phyloP scores from a whole-genome alignment of 53 echinoderm and acorn worm species.

The Patiria pectinifera region DNA sequence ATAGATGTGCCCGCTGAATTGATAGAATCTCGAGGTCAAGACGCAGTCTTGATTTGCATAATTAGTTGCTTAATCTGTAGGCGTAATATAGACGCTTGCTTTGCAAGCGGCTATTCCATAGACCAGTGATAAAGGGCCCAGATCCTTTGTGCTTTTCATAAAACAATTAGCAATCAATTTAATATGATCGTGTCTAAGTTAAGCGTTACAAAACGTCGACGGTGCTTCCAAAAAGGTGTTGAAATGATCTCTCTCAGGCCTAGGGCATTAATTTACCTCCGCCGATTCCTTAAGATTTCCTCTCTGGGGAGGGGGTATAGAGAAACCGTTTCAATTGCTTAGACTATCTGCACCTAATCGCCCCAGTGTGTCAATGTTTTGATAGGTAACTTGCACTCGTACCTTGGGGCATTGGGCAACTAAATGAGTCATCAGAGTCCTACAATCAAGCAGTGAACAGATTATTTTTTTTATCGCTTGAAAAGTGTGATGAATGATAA shows the following conservation, averaged over 20 bases:
- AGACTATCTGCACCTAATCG: background rate
- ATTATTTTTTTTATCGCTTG: no score
- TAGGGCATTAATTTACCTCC: background rate
- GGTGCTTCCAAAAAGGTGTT: background rate
- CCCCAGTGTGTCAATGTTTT: background rate
- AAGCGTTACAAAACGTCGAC: background rate
- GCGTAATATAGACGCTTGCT: no score
- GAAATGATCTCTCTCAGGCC: background rate
- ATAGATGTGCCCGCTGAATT: no score
- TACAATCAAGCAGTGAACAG: background rate
- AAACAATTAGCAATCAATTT: no score
- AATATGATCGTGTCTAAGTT: background rate
- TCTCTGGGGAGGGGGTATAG: background rate
- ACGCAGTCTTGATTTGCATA: no score
- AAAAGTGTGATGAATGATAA: no score
- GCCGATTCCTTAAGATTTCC: background rate
- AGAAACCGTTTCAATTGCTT: conserved; percentile 4
- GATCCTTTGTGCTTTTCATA: no score
- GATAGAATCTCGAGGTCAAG: no score
- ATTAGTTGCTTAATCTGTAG: no score
- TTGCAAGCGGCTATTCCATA: no score
- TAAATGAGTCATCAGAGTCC: background rate
- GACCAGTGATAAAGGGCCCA: no score
- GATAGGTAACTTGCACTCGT: background rate
- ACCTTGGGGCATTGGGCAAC: background rate